Percentiles rank a stretch among this genome's conserved stretches.
Conservation (phyloP, 2,797 vertebrate species). For the Amblyraja radiata region DNA sequence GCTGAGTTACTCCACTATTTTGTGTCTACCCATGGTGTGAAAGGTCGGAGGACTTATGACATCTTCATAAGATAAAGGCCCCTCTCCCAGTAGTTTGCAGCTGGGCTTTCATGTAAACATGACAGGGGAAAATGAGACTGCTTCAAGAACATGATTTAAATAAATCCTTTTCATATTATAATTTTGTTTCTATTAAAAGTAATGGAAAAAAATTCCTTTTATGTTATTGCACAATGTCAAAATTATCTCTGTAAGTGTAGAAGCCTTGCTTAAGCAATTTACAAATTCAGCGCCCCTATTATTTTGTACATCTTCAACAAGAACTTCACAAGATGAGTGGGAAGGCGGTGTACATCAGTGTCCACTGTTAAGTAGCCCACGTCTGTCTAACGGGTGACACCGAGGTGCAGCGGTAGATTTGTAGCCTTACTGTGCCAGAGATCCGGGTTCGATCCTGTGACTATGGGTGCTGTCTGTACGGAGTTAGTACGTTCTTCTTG, state of each 20-base stretch:
- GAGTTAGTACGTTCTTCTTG: no score
- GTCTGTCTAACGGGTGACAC: background rate
- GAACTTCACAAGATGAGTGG: background rate
- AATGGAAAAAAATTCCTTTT: background rate
- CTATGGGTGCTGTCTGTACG: no score
- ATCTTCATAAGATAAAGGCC: background rate
- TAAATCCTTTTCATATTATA: no score
- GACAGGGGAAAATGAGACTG: background rate
- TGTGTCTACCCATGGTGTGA: background rate
- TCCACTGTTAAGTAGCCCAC: background rate
- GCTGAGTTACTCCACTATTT: no score
- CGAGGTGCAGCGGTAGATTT: no score
- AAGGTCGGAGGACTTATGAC: background rate
- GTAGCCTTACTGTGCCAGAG: no score
- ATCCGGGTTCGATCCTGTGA: no score
- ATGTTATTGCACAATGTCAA: background rate
- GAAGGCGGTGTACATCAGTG: background rate
- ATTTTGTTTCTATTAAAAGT: no score
- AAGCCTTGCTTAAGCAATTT: background rate
- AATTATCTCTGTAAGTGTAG: background rate
- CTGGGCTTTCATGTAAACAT: background rate
- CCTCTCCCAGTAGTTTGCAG: background rate
- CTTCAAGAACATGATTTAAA: no score
- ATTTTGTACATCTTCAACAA: background rate
- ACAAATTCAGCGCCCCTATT: background rate